These are phyloP conservation scores for Pterophyllum scalare DNA, from an alignment of 2,113 vertebrate species.

Conservation along the genomic window DNA sequence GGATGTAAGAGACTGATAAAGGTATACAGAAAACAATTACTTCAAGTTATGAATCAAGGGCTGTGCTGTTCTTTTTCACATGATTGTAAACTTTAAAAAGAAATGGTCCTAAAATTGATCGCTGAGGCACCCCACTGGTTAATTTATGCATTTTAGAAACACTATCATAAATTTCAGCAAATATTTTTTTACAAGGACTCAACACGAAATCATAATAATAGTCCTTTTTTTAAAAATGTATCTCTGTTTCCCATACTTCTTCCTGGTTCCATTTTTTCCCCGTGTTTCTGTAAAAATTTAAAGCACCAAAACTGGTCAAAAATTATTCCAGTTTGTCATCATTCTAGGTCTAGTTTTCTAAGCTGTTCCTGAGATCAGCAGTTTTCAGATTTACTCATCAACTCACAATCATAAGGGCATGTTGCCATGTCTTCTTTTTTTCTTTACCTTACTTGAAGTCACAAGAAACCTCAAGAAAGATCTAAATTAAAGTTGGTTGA, in stretches of 20 bases:
- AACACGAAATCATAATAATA: not conserved
- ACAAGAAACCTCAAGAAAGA: not conserved
- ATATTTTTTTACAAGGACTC: not conserved
- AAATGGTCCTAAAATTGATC: not conserved
- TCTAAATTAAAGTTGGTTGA: not conserved
- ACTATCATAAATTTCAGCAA: not conserved
- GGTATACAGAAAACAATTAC: not conserved
- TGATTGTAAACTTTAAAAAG: not conserved
- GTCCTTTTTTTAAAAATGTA: not conserved
- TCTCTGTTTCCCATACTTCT: not conserved
- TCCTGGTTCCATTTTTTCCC: not conserved
- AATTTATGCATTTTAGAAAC: not conserved
- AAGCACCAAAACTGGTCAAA: not conserved
- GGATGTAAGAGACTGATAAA: not conserved
- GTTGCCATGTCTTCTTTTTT: not conserved
- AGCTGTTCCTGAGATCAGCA: not conserved
- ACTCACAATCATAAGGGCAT: not conserved
- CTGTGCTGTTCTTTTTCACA: not conserved
- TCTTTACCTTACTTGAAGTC: not conserved
- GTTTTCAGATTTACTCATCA: not conserved
- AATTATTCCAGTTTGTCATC: not conserved
- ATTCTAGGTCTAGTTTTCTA: not conserved
- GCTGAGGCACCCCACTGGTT: not conserved
- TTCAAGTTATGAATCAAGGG: not conserved
- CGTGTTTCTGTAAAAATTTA: not conserved